phyloP scores from a whole-genome alignment of 2,113 vertebrate genomes.

The Microcebus tavaratra region DNA sequence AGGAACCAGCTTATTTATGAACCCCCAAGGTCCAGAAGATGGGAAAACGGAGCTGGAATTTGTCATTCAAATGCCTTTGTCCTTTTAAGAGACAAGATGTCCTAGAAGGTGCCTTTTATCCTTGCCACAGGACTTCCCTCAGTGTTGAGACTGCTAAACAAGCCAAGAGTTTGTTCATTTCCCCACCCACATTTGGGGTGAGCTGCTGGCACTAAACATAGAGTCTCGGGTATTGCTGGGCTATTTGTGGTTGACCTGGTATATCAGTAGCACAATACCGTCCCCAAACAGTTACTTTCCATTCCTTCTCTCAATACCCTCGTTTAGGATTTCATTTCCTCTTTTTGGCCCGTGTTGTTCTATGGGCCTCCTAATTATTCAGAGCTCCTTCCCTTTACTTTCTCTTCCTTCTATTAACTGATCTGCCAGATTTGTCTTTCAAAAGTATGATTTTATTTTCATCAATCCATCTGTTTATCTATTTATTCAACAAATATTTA shows the following conservation, averaged over 20 bases:
- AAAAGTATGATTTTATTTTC: slow-evolving; percentile 52
- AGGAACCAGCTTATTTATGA: slow-evolving; percentile 59
- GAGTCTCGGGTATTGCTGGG: neutral
- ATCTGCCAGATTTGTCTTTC: slow-evolving; percentile 59
- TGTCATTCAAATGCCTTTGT: slow-evolving; percentile 67
- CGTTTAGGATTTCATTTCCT: slow-evolving; percentile 61
- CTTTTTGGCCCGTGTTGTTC: slow-evolving; percentile 10
- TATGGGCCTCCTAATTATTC: neutral
- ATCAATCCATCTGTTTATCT: slow-evolving; percentile 6
- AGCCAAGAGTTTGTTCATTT: slow-evolving; percentile 6
- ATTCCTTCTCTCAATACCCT: slow-evolving; percentile 4
- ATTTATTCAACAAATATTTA: slow-evolving; percentile 28
- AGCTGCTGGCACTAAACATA: neutral
- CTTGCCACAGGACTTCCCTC: neutral
- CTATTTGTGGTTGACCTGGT: slow-evolving; percentile 45
- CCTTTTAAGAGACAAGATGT: slow-evolving; percentile 61
- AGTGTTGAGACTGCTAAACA: neutral
- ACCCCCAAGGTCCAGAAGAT: slow-evolving; percentile 62
- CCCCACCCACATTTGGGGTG: neutral
- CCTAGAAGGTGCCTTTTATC: slow-evolving; percentile 58
- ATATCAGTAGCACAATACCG: slow-evolving; percentile 24
- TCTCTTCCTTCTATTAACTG: slow-evolving; percentile 49
- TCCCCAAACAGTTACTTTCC: slow-evolving; percentile 39
- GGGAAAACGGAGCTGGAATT: slow-evolving; percentile 53
- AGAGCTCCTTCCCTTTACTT: neutral